Conservation (phyloP, 2,797 vertebrate species). For the Rhinophrynus dorsalis region DNA sequence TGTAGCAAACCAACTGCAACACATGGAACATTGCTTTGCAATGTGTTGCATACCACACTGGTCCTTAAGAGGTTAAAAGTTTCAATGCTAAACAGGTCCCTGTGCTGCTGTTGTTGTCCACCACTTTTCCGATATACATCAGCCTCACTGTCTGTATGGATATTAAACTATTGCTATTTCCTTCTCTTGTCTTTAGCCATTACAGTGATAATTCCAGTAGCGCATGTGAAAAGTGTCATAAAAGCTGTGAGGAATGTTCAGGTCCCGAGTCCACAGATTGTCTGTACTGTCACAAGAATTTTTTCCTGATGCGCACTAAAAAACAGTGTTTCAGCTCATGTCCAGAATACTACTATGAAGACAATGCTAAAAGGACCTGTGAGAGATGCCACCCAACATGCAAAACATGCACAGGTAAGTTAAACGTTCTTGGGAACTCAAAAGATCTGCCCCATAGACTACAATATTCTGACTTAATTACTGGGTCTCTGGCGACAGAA, state of each 20-base stretch:
- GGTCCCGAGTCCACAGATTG: constrained; percentile 68
- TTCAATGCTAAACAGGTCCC: too few species aligned
- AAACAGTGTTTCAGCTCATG: constrained; percentile 76
- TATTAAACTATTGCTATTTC: too few species aligned
- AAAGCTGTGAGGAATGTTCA: constrained; percentile 78
- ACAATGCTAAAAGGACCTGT: constrained; percentile 67
- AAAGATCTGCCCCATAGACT: neutral
- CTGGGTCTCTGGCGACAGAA: too few species aligned
- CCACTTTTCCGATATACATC: too few species aligned
- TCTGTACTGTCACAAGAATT: constrained; percentile 72
- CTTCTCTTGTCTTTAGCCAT: constrained; percentile 57
- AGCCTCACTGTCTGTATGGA: too few species aligned
- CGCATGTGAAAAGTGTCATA: constrained; percentile 79
- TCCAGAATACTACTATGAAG: constrained; percentile 74
- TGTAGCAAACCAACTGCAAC: too few species aligned
- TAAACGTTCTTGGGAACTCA: neutral
- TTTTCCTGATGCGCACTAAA: constrained; percentile 74
- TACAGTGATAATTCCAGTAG: constrained; percentile 63
- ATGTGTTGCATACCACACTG: too few species aligned
- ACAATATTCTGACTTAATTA: too few species aligned
- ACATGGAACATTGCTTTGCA: too few species aligned
- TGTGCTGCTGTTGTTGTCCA: too few species aligned
- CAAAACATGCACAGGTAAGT: constrained; percentile 79
- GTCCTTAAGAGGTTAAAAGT: too few species aligned
- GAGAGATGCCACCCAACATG: constrained; percentile 85